Evolutionary conservation across 2,113 vertebrate genomes (phyloP).

Genomic region (Emydura subglobosa): DNA sequence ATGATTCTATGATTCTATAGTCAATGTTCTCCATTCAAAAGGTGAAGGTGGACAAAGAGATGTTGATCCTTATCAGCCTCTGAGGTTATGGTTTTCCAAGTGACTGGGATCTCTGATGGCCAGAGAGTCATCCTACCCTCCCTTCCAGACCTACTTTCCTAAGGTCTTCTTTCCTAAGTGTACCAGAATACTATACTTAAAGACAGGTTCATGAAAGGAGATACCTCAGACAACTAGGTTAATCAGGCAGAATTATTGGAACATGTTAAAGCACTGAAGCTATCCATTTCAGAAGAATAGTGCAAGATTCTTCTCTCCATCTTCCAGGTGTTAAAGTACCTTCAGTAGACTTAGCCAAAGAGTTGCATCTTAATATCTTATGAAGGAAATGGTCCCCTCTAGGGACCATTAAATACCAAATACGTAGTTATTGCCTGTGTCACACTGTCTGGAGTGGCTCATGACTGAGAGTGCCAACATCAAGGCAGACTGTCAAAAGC

Average conservation of each 20-base stretch:
- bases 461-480: not conserved
- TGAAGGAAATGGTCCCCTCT: not conserved
- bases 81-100: not conserved
- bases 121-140: not conserved
- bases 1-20: no score
- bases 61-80: not conserved
- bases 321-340: not conserved
- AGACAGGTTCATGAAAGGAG: not conserved
- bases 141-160: not conserved
- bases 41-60: not conserved
- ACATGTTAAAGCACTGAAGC: not conserved
- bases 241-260: not conserved
- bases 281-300: not conserved
- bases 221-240: not conserved
- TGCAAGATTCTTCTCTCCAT: not conserved
- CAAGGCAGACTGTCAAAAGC: not conserved
- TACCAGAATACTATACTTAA: not conserved
- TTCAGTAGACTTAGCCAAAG: not conserved
- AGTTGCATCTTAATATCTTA: not conserved
- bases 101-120: not conserved
- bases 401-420: not conserved
- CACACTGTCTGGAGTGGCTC: not conserved
- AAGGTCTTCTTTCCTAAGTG: not conserved
- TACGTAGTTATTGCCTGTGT: not conserved
- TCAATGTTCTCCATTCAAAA: not conserved